These are phyloP conservation scores for Zygothrica quintamaculata DNA, from an alignment of 2,888 invertebrate species.

Conservation along the genomic window DNA sequence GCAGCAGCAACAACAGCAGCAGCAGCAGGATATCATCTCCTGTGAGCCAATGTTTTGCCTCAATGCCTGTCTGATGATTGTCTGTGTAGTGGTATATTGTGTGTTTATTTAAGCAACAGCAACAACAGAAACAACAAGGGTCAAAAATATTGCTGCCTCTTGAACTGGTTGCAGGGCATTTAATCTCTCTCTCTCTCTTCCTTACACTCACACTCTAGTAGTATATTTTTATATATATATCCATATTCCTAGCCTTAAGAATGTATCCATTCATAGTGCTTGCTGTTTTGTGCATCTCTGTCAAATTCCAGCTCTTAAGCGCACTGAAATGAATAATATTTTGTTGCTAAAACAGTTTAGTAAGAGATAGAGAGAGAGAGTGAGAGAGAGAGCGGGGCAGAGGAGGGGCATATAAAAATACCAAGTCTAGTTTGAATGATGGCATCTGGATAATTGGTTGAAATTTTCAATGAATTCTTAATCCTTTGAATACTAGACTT, in stretches of 20 bases:
- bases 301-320: conserved; percentile 32
- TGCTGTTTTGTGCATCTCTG: conserved; percentile 22
- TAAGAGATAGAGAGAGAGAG: no score
- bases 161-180: neutral
- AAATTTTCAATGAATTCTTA: neutral
- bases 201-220: no score
- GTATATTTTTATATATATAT: no score
- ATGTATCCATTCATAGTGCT: conserved; percentile 15
- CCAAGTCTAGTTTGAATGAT: neutral
- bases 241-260: neutral
- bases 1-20: no score
- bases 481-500: neutral
- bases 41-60: neutral
- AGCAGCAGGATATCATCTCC: no score
- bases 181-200: no score
- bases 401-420: no score
- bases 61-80: conserved; percentile 2
- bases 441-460: neutral
- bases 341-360: conserved; percentile 13
- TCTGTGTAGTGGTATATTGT: conserved; percentile 28
- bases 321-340: conserved; percentile 24
- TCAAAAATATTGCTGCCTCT: conserved; percentile 1
- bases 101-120: conserved; percentile 26
- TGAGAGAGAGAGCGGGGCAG: no score
- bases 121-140: conserved; percentile 1